Evolutionary conservation across 2,113 vertebrate genomes (phyloP).

Genomic region (Lepus europaeus): DNA sequence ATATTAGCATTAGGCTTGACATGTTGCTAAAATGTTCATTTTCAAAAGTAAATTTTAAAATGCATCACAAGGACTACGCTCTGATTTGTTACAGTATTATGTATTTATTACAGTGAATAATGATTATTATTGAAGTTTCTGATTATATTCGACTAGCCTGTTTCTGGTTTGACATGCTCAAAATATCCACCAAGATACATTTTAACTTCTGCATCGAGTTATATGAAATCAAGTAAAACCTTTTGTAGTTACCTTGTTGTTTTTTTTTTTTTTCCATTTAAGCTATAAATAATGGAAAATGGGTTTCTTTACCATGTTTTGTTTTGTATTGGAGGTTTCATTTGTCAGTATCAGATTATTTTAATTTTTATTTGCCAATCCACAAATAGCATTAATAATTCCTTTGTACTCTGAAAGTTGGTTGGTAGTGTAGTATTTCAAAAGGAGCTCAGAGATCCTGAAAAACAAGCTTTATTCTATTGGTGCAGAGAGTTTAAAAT

Average conservation of each 20-base stretch:
- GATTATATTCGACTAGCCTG: neutral
- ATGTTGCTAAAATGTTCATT: neutral
- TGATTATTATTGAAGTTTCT: neutral
- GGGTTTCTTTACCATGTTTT: constrained; percentile 39
- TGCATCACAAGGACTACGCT: neutral
- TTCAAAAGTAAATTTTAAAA: constrained; percentile 57
- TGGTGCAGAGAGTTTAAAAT: constrained; percentile 47
- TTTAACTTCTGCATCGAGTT: constrained; percentile 42
- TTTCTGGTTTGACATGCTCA: constrained; percentile 30
- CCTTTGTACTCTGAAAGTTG: neutral
- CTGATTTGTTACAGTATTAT: neutral
- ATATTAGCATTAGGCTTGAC: constrained; percentile 1
- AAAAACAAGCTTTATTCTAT: constrained; percentile 42
- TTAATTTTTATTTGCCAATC: constrained; percentile 10
- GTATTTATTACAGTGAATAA: neutral
- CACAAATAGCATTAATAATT: constrained; percentile 13
- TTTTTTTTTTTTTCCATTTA: constrained; percentile 63
- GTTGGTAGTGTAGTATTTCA: neutral
- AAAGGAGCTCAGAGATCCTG: neutral
- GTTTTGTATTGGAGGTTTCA: constrained; percentile 1
- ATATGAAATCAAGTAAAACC: constrained; percentile 1
- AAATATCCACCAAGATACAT: neutral
- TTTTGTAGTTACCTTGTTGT: constrained; percentile 50
- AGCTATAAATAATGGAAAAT: constrained; percentile 34
- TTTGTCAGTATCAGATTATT: constrained; percentile 22